Base-by-base conservation (phyloP, 2,888 invertebrate species). In the Meteorus colon region DNA sequence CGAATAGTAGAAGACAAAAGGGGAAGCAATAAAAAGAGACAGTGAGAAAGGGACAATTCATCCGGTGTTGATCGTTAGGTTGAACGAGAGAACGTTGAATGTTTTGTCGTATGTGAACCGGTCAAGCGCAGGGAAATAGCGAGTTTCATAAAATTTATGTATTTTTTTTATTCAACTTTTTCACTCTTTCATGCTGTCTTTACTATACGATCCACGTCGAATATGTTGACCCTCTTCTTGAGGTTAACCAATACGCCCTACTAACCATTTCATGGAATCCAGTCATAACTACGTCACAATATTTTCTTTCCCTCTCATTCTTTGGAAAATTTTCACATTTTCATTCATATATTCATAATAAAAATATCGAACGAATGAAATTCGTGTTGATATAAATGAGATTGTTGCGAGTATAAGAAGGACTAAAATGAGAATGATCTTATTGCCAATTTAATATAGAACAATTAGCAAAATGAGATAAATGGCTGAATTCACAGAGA, bases 191-290 rank as follows among this genome's bases (percentile, higher is more conserved):
- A 27, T 37, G 14, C 29, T 19, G 29, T 27, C 74, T 76, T 69
- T 75, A 60, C 24, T 34, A 80, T 85, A 85, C 81, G 81, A 84
- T 81, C 81, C 82, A 80, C 76, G 73, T 79, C 80, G 82, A 84
- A 85, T 82, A 85, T 85, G 82, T 87, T 85, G 85, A 85, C 83
- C 84, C 85, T 84, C 81, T 81, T 66, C 81, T 82, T 81, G 80
- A 80, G 81, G 80, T 82, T 83, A 85, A 84, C 83, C 82, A 81
- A 82, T 73, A 77, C 82, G 85, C 81, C 84, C 84, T 86, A 87
- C 87, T 87, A 87, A 86, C 86, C 85, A 80, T 86, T 77, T 84
- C 80, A 75, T 79, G 77, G 79, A 84, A 83, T 65, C 51, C 27
- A 19, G 71, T 71, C 60, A 29, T 60, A 29, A 55, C 19, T 66